These are phyloP conservation scores for Dromiciops gliroides DNA, from an alignment of 2,113 vertebrate genomes.

Conservation along the genomic window DNA sequence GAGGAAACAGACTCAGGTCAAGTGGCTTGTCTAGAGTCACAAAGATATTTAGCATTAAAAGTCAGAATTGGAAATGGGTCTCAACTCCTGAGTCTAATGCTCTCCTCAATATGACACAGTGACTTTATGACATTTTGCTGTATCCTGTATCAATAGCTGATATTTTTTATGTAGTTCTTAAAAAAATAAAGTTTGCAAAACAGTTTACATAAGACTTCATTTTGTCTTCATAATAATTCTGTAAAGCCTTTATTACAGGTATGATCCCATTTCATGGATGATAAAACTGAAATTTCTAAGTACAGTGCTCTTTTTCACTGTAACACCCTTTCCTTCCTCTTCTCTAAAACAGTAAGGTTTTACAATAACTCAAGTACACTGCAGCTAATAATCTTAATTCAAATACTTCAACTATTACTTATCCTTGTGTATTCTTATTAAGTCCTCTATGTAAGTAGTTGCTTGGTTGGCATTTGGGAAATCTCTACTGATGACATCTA, in stretches of 20 bases:
- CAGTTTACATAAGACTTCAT: neutral
- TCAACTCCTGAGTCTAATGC: neutral
- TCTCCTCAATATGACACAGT: neutral
- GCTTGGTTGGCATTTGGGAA: conserved; percentile 13
- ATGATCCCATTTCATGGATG: neutral
- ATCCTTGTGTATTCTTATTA: conserved; percentile 17
- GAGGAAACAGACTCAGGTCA: neutral
- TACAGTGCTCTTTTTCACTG: neutral
- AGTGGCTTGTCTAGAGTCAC: neutral
- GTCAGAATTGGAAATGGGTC: neutral
- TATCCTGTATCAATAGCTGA: neutral
- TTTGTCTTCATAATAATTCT: neutral
- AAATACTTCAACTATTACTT: neutral
- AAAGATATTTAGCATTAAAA: neutral
- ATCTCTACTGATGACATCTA: neutral
- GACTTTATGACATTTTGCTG: neutral
- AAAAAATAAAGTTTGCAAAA: neutral
- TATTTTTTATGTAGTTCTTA: neutral
- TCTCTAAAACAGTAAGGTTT: neutral
- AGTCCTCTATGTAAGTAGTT: neutral
- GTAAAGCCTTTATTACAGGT: neutral
- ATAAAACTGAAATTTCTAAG: neutral
- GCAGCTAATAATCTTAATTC: conserved; percentile 32
- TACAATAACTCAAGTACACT: conserved; percentile 28
- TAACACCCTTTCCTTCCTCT: neutral